Conservation (phyloP, 2,113 vertebrate genomes). For the Pelecanus crispus region DNA sequence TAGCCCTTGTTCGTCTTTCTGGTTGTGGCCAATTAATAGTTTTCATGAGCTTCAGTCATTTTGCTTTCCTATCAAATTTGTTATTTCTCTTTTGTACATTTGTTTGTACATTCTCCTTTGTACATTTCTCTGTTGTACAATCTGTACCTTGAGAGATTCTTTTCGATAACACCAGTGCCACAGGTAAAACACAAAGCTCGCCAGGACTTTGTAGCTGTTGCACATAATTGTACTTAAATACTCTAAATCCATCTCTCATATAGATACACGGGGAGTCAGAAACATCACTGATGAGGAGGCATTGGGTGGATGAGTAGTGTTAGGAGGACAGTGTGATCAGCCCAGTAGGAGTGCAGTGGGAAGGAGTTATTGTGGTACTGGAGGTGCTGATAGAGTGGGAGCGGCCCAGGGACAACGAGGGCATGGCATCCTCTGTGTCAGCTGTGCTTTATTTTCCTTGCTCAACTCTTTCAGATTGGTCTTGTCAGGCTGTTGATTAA, state of each 20-base stretch:
- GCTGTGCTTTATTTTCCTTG: not conserved
- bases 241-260: not conserved
- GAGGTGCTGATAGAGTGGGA: not conserved
- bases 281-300: not conserved
- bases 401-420: not conserved
- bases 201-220: not conserved
- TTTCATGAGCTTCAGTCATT: not conserved
- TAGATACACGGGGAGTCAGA: not conserved
- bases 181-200: not conserved
- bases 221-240: not conserved
- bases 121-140: not conserved
- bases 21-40: not conserved
- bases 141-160: not conserved
- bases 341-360: not conserved
- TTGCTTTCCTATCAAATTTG: not conserved
- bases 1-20: not conserved
- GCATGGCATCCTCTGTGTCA: not conserved
- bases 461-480: slow-evolving; percentile 3
- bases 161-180: not conserved
- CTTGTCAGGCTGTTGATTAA: slow-evolving; percentile 34
- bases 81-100: not conserved
- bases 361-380: not conserved
- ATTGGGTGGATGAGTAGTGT: not conserved
- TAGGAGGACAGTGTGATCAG: not conserved
- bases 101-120: not conserved